These are phyloP conservation scores for Bufo bufo DNA, from an alignment of 2,113 vertebrate genomes.

Conservation along the genomic window DNA sequence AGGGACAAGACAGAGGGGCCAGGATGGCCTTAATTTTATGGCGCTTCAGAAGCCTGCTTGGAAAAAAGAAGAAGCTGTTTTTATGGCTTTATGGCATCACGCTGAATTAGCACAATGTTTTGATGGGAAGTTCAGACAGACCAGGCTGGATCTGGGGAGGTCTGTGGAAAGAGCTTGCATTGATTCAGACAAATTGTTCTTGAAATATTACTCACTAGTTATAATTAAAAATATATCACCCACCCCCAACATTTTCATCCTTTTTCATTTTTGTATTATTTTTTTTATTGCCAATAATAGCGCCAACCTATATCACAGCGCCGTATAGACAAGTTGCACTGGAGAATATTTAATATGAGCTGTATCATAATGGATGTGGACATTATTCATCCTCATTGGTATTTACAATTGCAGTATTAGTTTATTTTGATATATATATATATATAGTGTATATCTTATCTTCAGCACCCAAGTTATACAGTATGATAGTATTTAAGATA, in stretches of 20 bases:
- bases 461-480: no score
- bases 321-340: neutral
- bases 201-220: neutral
- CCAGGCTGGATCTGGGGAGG: constrained; percentile 14
- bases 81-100: constrained; percentile 72
- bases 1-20: constrained; percentile 68
- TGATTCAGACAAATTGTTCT: neutral
- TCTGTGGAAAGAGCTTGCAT: neutral
- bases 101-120: constrained; percentile 61
- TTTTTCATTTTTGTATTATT: neutral
- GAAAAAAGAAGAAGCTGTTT: constrained; percentile 60
- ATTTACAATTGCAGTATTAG: neutral
- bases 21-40: constrained; percentile 72
- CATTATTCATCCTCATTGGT: neutral
- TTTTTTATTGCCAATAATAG: neutral
- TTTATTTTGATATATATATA: no score
- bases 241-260: neutral
- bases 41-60: constrained; percentile 63
- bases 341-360: neutral
- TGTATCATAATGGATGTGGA: neutral
- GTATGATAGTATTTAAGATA: no score
- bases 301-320: neutral
- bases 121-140: constrained; percentile 64
- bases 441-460: no score
- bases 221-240: neutral